Evolutionary conservation across 2,113 vertebrate genomes (phyloP), one percentile per base, ranked within the genome.

Genomic region (Notothenia rossii): DNA sequence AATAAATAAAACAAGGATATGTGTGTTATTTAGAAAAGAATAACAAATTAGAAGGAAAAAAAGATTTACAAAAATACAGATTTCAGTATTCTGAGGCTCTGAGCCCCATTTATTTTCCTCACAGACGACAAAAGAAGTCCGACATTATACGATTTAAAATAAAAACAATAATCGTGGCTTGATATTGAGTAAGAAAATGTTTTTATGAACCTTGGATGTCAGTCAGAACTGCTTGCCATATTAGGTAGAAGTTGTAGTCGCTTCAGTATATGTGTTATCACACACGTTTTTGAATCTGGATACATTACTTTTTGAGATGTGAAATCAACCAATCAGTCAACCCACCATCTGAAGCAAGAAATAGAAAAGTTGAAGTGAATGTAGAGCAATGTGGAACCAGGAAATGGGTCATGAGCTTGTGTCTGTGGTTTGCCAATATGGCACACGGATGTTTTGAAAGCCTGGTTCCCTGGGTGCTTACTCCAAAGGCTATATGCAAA

Each of bases 331-430:
- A 63, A 29, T 61, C 62, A 62, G 66, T 76, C 66, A 3, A 25
- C 11, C 40, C 62, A 25, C 10, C 56, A 18, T 58, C 60, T 29
- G 18, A 49, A 46, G 12, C n/a, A n/a, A 61, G 29, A 2, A 25
- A n/a, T 8, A 17, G 25, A 56, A 66, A 67, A 13, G 25, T 59
- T 72, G 18, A 43, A 59, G 77, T 18, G 55, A 80, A 76, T 73
- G 63, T 75, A 73, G 75, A 88, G 64, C 61, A 36, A 43, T 53
- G 15, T 64, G 13, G 0, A 59, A 18, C 53, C 12, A 11, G 3
- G 1, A 88, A 87, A 69, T 84, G 49, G 87, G 87, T 86, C 85
- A 80, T 10, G n/a, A 49, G 82, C 53, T 29, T 54, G 59, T 85
- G 60, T 83, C 56, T 58, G 46, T 67, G 51, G 50, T 61, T 76